Evolutionary conservation across 2,797 vertebrate species (phyloP), one percentile per base, ranked within the genome.

Genomic region (Amblyraja radiata): DNA sequence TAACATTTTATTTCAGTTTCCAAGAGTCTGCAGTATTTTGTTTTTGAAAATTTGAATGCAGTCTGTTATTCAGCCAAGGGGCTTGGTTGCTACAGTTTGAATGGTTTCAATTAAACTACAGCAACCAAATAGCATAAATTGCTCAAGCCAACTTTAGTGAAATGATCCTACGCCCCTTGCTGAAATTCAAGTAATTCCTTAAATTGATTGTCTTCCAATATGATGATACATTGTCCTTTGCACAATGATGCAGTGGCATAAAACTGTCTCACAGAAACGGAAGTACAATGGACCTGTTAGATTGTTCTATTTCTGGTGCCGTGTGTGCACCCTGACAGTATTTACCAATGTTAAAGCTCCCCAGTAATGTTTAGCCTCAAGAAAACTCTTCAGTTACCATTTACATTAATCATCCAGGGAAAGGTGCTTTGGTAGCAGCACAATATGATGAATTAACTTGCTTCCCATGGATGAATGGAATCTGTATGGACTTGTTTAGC

Each of bases 401-500:
- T 54, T 54, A 54, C 68, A 74, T 13, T 91, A 91, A 54, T 91
- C 90, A 46, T 91, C 90, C 68, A 74, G 9, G 71, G 39, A 46
- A 74, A 91, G 90, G 90, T 74, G 61, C 61, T 88, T 88, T 88
- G 63, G 58, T 88, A 7, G 39, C 90, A 73, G 65, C 90, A 91
- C 39, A 91, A 74, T 54, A 92, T 92, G 54, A 92, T 76, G 71
- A 73, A 46, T 13, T 92, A n/a, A 73, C 13, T 14, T 92, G 23
- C 71, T 76, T 73, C 88, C 36, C 36, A 8, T 90, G 65, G 36
- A 90, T 54, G 71, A 92, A 74, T 54, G 46, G 71, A 76, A 76
- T 76, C 71, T 92, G 28, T 92, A 28, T 25, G 28, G 71, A 68
- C 36, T 92, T 54, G 25, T 92, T 23, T 54, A 10, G 71, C 73